Percentiles rank a stretch among this genome's conserved stretches.
Evolutionary conservation across 2,888 invertebrate genomes (phyloP).

Genomic region (Drosophila algonquin): DNA sequence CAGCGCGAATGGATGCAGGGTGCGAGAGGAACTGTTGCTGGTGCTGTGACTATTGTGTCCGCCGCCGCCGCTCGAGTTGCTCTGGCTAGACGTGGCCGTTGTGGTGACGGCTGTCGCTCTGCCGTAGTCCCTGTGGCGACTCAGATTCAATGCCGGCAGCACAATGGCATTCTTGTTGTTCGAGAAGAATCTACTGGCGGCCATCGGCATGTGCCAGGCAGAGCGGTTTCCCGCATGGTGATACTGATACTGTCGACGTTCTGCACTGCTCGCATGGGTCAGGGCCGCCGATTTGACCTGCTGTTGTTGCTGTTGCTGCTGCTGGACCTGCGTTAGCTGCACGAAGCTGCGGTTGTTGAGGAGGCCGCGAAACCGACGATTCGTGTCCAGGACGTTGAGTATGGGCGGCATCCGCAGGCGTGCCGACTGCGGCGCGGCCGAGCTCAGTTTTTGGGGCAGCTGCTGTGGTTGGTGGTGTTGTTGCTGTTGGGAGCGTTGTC

Average conservation of each 20-base stretch:
- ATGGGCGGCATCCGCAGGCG: slow-evolving; percentile 82
- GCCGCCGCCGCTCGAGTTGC: slow-evolving; percentile 51
- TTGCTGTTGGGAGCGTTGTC: slow-evolving; percentile 51
- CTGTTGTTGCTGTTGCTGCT: slow-evolving; percentile 63
- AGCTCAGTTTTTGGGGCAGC: slow-evolving; percentile 30
- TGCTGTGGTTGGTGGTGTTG: slow-evolving; percentile 3
- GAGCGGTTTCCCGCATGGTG: slow-evolving; percentile 57
- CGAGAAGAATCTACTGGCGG: slow-evolving; percentile 67
- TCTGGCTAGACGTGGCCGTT: slow-evolving; percentile 58
- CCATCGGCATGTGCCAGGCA: slow-evolving; percentile 77
- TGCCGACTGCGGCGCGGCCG: slow-evolving; percentile 62
- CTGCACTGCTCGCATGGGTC: slow-evolving; percentile 52
- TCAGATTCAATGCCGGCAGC: slow-evolving; percentile 78
- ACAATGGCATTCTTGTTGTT: slow-evolving; percentile 80
- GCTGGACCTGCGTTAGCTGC: slow-evolving; percentile 79
- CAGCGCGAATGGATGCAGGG: slow-evolving; percentile 45
- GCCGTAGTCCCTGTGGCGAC: slow-evolving; percentile 57
- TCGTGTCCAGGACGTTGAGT: slow-evolving; percentile 80
- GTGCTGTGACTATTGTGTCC: slow-evolving; percentile 43
- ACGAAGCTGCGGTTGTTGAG: slow-evolving; percentile 80
- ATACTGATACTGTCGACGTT: slow-evolving; percentile 38
- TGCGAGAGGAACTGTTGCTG: slow-evolving; percentile 49
- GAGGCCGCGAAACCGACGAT: slow-evolving; percentile 76
- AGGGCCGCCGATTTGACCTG: slow-evolving; percentile 80
- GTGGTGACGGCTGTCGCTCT: slow-evolving; percentile 34